Evolutionary conservation across 2,113 vertebrate species (phyloP).

Genomic region (Salvelinus sp.): DNA sequence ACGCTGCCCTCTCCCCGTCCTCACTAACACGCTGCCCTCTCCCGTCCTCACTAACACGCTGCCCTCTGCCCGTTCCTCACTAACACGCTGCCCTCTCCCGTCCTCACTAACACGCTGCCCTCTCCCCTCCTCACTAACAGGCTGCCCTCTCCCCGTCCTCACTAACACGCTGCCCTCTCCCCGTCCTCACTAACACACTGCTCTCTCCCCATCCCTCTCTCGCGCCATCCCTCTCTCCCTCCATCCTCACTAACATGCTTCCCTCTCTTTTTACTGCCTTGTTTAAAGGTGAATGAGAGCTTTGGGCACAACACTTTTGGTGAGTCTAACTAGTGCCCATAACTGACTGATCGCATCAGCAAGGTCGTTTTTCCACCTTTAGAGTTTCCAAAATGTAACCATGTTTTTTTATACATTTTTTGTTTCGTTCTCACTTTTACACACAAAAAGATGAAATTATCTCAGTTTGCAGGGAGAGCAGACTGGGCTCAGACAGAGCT

Average conservation of each 20-base stretch:
- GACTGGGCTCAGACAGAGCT: slow-evolving; percentile 1
- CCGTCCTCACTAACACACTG: too few relatives aligned
- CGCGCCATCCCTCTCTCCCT: background rate
- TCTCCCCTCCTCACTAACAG: too few relatives aligned
- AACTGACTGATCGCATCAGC: background rate
- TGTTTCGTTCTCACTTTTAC: slow-evolving; percentile 1
- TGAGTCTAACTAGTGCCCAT: background rate
- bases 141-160: too few relatives aligned
- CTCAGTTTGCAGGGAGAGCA: background rate
- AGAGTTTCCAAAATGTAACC: background rate
- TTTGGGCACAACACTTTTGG: background rate
- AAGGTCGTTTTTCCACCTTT: background rate
- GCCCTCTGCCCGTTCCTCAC: too few relatives aligned
- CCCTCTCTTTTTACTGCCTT: background rate
- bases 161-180: too few relatives aligned
- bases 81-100: too few relatives aligned
- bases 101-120: too few relatives aligned
- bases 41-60: too few relatives aligned
- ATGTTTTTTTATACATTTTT: background rate
- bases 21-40: too few relatives aligned
- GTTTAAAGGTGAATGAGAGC: background rate
- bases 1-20: too few relatives aligned
- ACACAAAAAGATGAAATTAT: slow-evolving; percentile 21
- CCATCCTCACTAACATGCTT: background rate
- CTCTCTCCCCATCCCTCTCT: too few relatives aligned